These are phyloP conservation scores for Toxostoma redivivum DNA, from an alignment of 2,113 vertebrate genomes.

Conservation along the genomic window DNA sequence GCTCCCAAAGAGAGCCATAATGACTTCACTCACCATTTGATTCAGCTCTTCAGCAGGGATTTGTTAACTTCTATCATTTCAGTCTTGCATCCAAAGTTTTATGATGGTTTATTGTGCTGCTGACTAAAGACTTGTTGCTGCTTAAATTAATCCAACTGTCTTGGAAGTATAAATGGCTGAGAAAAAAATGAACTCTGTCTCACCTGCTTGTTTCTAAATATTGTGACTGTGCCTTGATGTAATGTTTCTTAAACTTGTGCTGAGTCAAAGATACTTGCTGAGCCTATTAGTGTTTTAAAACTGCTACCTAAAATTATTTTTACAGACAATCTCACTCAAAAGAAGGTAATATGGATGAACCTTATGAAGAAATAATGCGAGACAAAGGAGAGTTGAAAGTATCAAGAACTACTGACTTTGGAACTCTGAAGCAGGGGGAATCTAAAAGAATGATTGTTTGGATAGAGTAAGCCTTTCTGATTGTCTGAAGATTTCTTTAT, in stretches of 20 bases:
- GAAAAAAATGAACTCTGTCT: neutral
- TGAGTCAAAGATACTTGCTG: neutral
- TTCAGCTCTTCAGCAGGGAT: neutral
- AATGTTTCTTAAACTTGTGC: neutral
- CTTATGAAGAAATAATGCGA: constrained; percentile 66
- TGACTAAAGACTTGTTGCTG: neutral
- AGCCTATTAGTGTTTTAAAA: neutral
- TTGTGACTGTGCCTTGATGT: neutral
- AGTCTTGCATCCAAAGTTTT: neutral
- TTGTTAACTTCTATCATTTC: neutral
- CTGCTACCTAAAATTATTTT: neutral
- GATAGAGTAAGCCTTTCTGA: constrained; percentile 83
- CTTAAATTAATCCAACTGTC: neutral
- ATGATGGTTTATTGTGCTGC: neutral
- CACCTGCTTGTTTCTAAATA: neutral
- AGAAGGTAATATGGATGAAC: neutral
- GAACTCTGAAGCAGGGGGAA: constrained; percentile 77
- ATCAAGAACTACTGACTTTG: constrained; percentile 79
- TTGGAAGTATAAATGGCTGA: neutral
- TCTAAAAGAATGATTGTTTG: constrained; percentile 74
- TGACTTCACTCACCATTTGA: neutral
- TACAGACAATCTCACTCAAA: neutral
- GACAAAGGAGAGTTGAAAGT: constrained; percentile 84
- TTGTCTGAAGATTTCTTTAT: neutral
- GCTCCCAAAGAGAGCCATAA: neutral